Percentiles rank a stretch among this genome's conserved stretches.
Conservation (phyloP, 1,140 invertebrate species). For the Bactericera cockerelli region DNA sequence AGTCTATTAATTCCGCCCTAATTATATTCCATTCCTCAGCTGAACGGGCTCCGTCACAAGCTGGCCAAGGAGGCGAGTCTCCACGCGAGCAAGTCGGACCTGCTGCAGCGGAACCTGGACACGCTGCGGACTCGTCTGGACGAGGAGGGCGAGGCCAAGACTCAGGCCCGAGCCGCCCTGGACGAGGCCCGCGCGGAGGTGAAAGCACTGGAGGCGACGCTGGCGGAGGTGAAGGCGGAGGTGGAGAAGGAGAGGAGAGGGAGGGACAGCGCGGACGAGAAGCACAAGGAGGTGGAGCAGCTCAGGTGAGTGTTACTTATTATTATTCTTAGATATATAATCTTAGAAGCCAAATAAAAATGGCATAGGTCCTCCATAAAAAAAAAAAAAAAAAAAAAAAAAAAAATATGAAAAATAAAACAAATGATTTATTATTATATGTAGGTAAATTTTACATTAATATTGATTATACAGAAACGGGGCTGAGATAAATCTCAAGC, state of each 20-base stretch:
- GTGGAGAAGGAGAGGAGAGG: slow-evolving; percentile 49
- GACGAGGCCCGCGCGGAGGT: slow-evolving; percentile 46
- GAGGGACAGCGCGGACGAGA: slow-evolving; percentile 45
- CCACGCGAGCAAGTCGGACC: slow-evolving; percentile 39
- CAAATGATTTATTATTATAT: no score
- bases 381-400: no score
- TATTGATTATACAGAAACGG: no score
- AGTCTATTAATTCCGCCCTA: no score
- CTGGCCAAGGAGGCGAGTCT: slow-evolving; percentile 50
- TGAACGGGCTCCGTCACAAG: not conserved
- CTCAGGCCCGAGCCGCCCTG: slow-evolving; percentile 17
- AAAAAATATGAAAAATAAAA: no score
- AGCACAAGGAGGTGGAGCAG: not conserved
- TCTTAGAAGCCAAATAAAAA: no score
- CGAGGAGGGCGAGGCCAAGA: slow-evolving; percentile 45
- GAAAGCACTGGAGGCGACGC: slow-evolving; percentile 36
- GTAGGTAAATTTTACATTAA: no score
- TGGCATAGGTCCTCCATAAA: no score
- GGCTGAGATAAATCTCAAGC: no score
- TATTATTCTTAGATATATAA: no score
- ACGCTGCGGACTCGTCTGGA: slow-evolving; percentile 42
- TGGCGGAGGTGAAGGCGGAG: slow-evolving; percentile 39
- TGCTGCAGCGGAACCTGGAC: slow-evolving; percentile 46
- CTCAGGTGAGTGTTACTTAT: no score
- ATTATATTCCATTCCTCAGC: no score